A percentile compares a stretch with the other conserved stretches of the same genome.
Evolutionary conservation across 1,140 invertebrate genomes (phyloP).

Genomic region (Oryctes rhinoceros): DNA sequence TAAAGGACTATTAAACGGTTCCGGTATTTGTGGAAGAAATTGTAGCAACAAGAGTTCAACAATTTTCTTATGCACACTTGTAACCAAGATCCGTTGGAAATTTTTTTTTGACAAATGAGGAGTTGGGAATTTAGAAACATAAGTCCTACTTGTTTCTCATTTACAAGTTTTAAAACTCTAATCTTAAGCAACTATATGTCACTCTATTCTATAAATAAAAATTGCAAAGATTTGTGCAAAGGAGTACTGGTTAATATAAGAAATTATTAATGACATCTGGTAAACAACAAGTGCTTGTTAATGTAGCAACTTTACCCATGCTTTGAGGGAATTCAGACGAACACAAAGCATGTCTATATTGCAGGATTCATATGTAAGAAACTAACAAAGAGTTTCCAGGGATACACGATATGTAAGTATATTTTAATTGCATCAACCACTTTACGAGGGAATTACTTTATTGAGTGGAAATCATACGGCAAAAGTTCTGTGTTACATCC

Average conservation of each 20-base stretch:
- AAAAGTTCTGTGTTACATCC: too few relatives aligned
- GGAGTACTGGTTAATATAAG: neutral
- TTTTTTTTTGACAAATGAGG: neutral
- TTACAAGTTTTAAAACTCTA: neutral
- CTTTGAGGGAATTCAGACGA: neutral
- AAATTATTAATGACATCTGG: neutral
- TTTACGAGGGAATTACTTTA: neutral
- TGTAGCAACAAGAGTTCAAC: neutral
- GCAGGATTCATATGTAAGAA: neutral
- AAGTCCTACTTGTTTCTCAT: neutral
- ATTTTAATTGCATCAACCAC: neutral
- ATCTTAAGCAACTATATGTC: neutral
- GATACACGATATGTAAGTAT: neutral
- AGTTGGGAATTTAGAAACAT: neutral
- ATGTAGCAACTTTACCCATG: neutral
- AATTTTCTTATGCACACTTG: neutral
- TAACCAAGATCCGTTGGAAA: neutral
- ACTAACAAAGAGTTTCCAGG: neutral
- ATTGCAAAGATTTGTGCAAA: neutral
- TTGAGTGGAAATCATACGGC: too few relatives aligned
- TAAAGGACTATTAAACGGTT: neutral
- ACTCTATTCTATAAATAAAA: neutral
- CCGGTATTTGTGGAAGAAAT: neutral
- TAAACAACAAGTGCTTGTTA: neutral
- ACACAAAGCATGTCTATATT: neutral